Evolutionary conservation across 2,113 vertebrate species (phyloP).

Genomic region (Arizona elegans): DNA sequence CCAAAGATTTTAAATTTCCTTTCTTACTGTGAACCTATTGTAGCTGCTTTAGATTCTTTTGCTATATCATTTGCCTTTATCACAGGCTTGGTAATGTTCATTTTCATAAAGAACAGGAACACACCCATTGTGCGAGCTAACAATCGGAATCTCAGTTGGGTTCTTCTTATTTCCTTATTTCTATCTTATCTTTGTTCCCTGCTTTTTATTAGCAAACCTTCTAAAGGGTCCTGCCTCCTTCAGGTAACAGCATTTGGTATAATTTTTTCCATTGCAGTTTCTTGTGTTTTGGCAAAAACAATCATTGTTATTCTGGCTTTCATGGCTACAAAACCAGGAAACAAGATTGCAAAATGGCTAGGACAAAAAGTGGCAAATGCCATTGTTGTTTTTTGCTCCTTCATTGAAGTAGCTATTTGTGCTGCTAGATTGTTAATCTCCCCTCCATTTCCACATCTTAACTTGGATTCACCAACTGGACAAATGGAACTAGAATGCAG

Average conservation of each 20-base stretch:
- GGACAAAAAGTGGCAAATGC: not conserved
- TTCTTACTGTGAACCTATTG: slow-evolving; percentile 5
- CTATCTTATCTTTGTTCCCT: not conserved
- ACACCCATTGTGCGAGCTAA: slow-evolving; percentile 3
- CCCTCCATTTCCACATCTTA: not conserved
- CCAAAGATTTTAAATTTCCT: slow-evolving; percentile 5
- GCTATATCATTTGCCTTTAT: not conserved
- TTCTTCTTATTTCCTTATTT: not conserved
- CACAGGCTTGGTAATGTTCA: not conserved
- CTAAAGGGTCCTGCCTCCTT: not conserved
- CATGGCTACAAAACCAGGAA: not conserved
- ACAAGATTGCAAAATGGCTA: not conserved
- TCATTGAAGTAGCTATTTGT: not conserved
- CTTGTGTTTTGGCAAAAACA: slow-evolving; percentile 9
- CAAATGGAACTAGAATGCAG: not conserved
- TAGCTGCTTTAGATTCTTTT: not conserved
- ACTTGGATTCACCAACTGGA: not conserved
- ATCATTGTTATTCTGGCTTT: not conserved
- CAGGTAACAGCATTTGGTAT: not conserved
- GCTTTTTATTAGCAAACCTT: slow-evolving; percentile 1
- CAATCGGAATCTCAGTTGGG: not conserved
- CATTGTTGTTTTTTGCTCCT: not conserved
- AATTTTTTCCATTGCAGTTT: not conserved
- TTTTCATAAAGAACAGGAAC: not conserved
- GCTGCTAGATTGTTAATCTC: not conserved